Percentiles rank a stretch among this genome's conserved stretches.
phyloP scores from a whole-genome alignment of 2,888 invertebrate genomes.

The Cheilosia urbana region DNA sequence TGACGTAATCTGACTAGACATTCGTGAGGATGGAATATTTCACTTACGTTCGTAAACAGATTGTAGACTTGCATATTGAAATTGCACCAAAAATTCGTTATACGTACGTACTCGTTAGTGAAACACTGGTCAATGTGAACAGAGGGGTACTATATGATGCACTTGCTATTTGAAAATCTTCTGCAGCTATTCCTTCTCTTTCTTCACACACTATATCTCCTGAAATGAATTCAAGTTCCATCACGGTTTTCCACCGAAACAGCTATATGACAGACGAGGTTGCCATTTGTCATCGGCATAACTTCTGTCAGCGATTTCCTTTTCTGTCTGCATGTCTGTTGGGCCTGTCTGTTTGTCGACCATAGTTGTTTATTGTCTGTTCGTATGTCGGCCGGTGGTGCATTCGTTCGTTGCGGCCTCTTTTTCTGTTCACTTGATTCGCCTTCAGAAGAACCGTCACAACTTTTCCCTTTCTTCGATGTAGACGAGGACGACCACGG shows the following conservation, averaged over 20 bases:
- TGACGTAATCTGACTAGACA: too few relatives aligned
- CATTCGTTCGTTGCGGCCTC: slow-evolving; percentile 18
- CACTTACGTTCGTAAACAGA: too few relatives aligned
- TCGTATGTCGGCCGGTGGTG: slow-evolving; percentile 29
- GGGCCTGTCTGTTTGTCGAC: slow-evolving; percentile 51
- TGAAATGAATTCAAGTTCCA: slow-evolving; percentile 21
- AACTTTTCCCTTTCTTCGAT: slow-evolving; percentile 23
- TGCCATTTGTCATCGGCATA: slow-evolving; percentile 61
- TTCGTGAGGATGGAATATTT: too few relatives aligned
- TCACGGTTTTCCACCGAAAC: slow-evolving; percentile 50
- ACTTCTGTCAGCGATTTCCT: slow-evolving; percentile 64
- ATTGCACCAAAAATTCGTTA: too few relatives aligned
- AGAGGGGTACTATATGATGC: too few relatives aligned
- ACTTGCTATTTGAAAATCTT: neutral
- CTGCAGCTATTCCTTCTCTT: neutral
- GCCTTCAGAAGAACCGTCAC: slow-evolving; percentile 51
- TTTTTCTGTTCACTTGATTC: slow-evolving; percentile 44
- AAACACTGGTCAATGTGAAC: too few relatives aligned
- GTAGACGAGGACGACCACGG: neutral
- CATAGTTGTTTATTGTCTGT: slow-evolving; percentile 44
- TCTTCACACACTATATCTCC: neutral
- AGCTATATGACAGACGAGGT: slow-evolving; percentile 57
- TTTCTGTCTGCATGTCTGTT: slow-evolving; percentile 56
- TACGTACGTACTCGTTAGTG: too few relatives aligned
- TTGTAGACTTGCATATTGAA: too few relatives aligned